These are phyloP conservation scores for Salarias fasciatus DNA, from an alignment of 2,797 vertebrate species.

Conservation along the genomic window DNA sequence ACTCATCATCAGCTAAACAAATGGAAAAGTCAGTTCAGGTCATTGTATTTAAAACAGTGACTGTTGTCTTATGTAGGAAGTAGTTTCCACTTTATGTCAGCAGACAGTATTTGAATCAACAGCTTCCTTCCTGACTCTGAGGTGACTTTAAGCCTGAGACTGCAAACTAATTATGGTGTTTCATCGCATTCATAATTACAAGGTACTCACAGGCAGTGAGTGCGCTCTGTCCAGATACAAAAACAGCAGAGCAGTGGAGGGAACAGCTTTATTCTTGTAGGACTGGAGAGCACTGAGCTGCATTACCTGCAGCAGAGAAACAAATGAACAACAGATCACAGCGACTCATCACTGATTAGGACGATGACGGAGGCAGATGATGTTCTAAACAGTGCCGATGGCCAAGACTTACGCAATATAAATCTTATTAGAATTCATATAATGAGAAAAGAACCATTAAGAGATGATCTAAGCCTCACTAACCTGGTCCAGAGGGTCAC, in stretches of 20 bases:
- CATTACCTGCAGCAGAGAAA: conserved; percentile 81
- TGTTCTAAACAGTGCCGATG: not conserved
- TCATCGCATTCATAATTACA: conserved; percentile 3
- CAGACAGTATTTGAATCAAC: not conserved
- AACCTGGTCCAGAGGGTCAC: conserved; percentile 84
- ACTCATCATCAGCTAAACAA: conserved; percentile 10
- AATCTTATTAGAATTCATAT: not conserved
- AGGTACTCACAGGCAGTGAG: conserved; percentile 84
- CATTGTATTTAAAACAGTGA: not conserved
- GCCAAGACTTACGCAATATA: not conserved
- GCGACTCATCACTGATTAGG: conserved; percentile 42
- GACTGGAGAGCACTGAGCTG: conserved; percentile 84
- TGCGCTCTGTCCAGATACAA: conserved; percentile 86
- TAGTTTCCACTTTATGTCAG: not conserved
- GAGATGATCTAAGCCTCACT: conserved; percentile 15
- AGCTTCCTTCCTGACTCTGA: not conserved
- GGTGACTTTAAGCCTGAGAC: not conserved
- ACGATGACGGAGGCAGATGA: not conserved
- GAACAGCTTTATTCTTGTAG: conserved; percentile 82
- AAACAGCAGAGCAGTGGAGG: conserved; percentile 87
- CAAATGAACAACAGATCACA: conserved; percentile 37
- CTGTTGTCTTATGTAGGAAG: too few relatives aligned
- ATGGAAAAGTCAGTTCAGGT: not conserved
- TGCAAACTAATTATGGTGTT: not conserved
- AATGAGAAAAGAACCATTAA: not conserved